Conservation (phyloP, 2,888 invertebrate species). For the Pecten maximus region DNA sequence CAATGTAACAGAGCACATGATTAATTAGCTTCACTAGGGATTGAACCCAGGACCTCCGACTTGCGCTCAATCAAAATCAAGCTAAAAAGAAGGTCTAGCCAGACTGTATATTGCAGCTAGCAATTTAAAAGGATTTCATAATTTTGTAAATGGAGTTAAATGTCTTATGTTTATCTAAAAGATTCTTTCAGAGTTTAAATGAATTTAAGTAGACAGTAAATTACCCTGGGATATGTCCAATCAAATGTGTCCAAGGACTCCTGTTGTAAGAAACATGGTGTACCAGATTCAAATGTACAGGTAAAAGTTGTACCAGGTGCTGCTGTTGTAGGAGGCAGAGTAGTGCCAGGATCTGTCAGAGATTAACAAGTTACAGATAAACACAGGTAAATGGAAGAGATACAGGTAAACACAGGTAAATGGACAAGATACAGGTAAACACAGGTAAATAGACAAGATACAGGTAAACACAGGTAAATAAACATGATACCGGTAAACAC, state of each 20-base stretch:
- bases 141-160: no score
- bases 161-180: no score
- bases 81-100: no score
- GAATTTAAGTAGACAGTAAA: no score
- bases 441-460: neutral
- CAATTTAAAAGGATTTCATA: no score
- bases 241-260: slow-evolving; percentile 38
- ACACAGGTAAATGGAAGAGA: neutral
- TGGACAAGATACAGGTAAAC: neutral
- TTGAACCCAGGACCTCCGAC: no score
- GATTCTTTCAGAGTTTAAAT: no score
- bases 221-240: slow-evolving; percentile 11
- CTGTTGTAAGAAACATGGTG: slow-evolving; percentile 38
- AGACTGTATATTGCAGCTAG: no score
- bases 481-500: neutral
- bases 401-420: neutral
- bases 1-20: no score
- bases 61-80: no score
- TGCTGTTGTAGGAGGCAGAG: neutral
- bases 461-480: neutral
- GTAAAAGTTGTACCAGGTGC: neutral
- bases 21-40: no score
- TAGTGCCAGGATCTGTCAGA: neutral
- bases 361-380: neutral
- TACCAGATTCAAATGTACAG: slow-evolving; percentile 41